Base-by-base conservation (phyloP, 2,797 vertebrate genomes). In the Stomatorhinus walkeri region DNA sequence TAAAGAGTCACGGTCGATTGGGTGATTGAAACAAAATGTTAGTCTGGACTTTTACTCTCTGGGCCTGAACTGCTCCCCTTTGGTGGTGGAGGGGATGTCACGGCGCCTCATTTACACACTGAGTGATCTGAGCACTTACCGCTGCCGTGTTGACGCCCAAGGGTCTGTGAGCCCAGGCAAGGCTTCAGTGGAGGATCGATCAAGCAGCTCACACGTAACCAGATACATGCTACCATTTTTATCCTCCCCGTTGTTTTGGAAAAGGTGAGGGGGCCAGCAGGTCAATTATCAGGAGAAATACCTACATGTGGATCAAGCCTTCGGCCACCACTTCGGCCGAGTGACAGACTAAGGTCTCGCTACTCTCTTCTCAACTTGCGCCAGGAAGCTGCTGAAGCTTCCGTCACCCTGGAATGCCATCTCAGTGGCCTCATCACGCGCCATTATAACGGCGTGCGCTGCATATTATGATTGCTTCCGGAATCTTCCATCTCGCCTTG, bases 341-440 rank as follows among this genome's bases (percentile, higher is more conserved):
- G 16, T 4, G 28, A 14, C 40, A 24, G 19, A n/a, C 24, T n/a
- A 24, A 10, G 8, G 32, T 52, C n/a, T 86, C 24, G 88, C 89
- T 87, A 91, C 88, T 64, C 19, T 10, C 90, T 76, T 89, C 90
- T 91, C 89, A 92, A 93, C 72, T 79, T 89, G 64, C 54, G 22
- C 46, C 32, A 12, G 49, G 43, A 85, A 84, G 5, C 81, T 12
- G n/a, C 36, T 0, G 5, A 9, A 48, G 14, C 81, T 4, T 14
- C 72, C 2, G 5, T 79, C 36, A 79, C 72, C 72, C 68, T 76
- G 68, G 19, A 40, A 32, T 16, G 12, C 14, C 68, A 72, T 36
- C 28, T 36, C 22, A 54, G 64, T 36, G 64, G 24, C 4, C 40
- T 43, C 43, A 48, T 83, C 16, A 10, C 1, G 36, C 2, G 1